Evolutionary conservation across 2,797 vertebrate genomes (phyloP), one percentile per base, ranked within the genome.

Genomic region (Melanogrammus aeglefinus): DNA sequence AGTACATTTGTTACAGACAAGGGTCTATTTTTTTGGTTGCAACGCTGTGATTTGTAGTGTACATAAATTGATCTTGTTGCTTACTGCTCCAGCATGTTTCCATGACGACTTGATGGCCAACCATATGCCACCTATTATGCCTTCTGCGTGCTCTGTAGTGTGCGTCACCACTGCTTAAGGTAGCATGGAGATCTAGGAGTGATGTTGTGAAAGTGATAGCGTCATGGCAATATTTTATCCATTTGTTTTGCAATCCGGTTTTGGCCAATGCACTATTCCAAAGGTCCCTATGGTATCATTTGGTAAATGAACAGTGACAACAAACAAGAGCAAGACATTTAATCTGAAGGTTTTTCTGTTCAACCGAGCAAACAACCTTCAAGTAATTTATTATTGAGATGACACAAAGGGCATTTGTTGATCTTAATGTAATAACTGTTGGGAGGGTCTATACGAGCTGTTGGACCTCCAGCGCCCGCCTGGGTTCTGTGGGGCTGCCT

Each of bases 281-380:
- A 77, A 21, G 47, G 35, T 16, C 44, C 24, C 57, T 70, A 3
- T 79, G 57, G 57, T 81, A 69, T 77, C 4, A 71, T 9, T 76
- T 14, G 41, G 21, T 78, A 27, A 69, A 9, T 24, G 24, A 12
- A 77, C 35, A 35, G 4, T 39, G 35, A 31, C 36, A 2, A 4
- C 27, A 70, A 13, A 14, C 41, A 24, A 63, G 21, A 24, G 57
- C 57, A 63, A 21, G 57, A 24, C 21, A 63, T n/a, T 63, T 63
- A n/a, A 21, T 63, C 57, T 51, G 47, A 16, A 51, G 47, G 47
- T 51, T 21, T 51, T 51, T 51, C 18, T 51, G 47, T 63, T 57
- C 47, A 4, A 21, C 57, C 6, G 57, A n/a, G 63, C n/a, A 10
- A 69, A 69, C 27, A 69, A 69, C 63, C 57, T 63, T 63, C 57